These are phyloP conservation scores for Proterorhinus semilunaris DNA, from an alignment of 2,113 vertebrate species.

Conservation along the genomic window DNA sequence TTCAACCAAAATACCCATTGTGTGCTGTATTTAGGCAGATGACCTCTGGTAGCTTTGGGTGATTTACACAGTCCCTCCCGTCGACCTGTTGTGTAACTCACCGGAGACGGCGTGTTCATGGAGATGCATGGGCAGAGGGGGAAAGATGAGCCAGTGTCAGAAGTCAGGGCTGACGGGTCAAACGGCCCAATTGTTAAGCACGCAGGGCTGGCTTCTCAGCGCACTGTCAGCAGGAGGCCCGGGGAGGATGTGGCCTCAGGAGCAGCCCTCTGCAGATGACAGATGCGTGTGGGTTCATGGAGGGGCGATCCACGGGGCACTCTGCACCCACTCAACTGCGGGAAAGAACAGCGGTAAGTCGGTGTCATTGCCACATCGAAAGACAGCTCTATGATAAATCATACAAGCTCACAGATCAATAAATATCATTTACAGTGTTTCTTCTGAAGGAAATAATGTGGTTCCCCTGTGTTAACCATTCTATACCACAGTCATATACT, in stretches of 20 bases:
- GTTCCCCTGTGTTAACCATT: no score
- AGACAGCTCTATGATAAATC: neutral
- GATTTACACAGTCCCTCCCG: neutral
- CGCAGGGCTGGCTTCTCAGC: constrained; percentile 28
- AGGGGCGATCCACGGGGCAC: constrained; percentile 24
- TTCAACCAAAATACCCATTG: neutral
- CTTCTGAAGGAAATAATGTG: neutral
- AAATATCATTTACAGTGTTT: neutral
- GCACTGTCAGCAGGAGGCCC: constrained; percentile 52
- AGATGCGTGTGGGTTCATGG: constrained; percentile 40
- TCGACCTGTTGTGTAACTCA: constrained; percentile 8
- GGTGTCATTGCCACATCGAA: neutral
- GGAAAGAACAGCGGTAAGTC: neutral
- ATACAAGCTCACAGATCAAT: neutral
- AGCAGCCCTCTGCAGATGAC: constrained; percentile 44
- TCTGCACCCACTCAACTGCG: constrained; percentile 1
- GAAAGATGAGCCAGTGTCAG: constrained; percentile 25
- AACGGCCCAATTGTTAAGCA: constrained; percentile 37
- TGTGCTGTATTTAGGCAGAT: neutral
- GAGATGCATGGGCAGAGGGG: constrained; percentile 11
- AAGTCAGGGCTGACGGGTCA: constrained; percentile 50
- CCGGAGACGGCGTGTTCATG: neutral
- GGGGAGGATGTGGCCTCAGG: constrained; percentile 57
- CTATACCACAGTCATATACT: no score
- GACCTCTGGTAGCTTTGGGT: neutral